Evolutionary conservation across 2,113 vertebrate genomes (phyloP), one percentile per base, ranked within the genome.

Genomic region (Limanda limanda): DNA sequence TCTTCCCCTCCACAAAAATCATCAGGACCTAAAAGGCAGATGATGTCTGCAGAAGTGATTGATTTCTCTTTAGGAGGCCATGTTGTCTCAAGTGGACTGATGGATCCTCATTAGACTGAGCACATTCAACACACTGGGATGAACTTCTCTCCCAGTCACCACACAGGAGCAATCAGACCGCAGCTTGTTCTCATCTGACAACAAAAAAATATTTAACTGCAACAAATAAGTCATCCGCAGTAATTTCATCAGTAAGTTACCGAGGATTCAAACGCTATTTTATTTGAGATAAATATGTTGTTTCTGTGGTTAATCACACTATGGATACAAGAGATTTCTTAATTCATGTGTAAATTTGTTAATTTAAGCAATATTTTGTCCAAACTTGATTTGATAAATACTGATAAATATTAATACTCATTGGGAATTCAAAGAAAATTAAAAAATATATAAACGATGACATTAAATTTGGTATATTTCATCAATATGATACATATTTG

Each of bases 21-120:
- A 67, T 9, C 31, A 45, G 10, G 37, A 71, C 9, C 24, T 68
- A 56, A 59, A 60, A 80, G 21, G 15, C 62, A 40, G 2, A 69
- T 17, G 7, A 68, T 31, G 1, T 45, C 17, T 48, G 76, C 65
- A 70, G 68, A 66, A 88, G 81, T 90, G 80, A 95, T 92, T 91
- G 88, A 92, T 94, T 92, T 88, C 78, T 91, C 90, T 91, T 90
- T 70, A 89, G 91, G 91, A 93, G 88, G 84, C 87, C 88, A 90
- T 79, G 88, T 87, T 91, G 91, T 89, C 89, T 89, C 83, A 88
- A 82, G 82, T 89, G 90, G 89, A 92, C 86, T 92, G 93, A 94
- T 91, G 90, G 90, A 90, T 85, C 85, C 85, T 89, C 89, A 86
- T 92, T 92, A 92, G 86, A 91, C 66, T 87, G 91, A 65, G 25